These are phyloP conservation scores for Aphidius colemani DNA, from an alignment of 2,888 invertebrate genomes.

Conservation along the genomic window DNA sequence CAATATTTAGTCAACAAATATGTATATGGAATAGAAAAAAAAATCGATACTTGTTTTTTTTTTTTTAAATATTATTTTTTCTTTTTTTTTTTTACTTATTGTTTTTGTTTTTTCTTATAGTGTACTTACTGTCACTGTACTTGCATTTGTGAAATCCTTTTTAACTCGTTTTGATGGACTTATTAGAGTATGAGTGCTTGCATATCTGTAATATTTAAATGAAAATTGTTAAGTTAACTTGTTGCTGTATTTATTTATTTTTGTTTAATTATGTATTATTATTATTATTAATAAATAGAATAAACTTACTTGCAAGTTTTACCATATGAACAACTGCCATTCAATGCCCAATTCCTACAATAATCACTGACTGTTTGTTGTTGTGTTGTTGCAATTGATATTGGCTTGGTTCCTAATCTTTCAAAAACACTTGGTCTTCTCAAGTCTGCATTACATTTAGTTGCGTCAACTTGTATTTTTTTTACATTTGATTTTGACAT, in stretches of 20 bases:
- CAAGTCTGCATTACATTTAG: conserved; percentile 69
- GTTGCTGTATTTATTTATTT: neutral
- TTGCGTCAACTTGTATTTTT: conserved; percentile 77
- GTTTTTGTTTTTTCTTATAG: neutral
- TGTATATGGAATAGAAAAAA: conserved; percentile 17
- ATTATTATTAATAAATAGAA: neutral
- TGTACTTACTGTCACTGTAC: conserved; percentile 50
- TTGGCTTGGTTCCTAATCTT: conserved; percentile 78
- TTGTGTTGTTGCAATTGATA: conserved; percentile 55
- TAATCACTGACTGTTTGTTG: conserved; percentile 66
- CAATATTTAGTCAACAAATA: conserved; percentile 6
- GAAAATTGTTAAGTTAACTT: neutral
- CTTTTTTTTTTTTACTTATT: neutral
- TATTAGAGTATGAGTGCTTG: conserved; percentile 73
- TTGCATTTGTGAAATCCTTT: conserved; percentile 64
- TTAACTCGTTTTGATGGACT: conserved; percentile 78
- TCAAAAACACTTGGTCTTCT: conserved; percentile 82
- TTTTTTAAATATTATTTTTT: neutral
- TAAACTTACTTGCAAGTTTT: conserved; percentile 71
- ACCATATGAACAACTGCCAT: conserved; percentile 78
- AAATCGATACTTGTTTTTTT: conserved; percentile 3
- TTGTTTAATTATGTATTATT: neutral
- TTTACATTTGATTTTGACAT: conserved; percentile 75
- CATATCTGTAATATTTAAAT: conserved; percentile 57
- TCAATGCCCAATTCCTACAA: conserved; percentile 78